phyloP scores from a whole-genome alignment of 2,797 vertebrate species.

The Helostoma temminkii region DNA sequence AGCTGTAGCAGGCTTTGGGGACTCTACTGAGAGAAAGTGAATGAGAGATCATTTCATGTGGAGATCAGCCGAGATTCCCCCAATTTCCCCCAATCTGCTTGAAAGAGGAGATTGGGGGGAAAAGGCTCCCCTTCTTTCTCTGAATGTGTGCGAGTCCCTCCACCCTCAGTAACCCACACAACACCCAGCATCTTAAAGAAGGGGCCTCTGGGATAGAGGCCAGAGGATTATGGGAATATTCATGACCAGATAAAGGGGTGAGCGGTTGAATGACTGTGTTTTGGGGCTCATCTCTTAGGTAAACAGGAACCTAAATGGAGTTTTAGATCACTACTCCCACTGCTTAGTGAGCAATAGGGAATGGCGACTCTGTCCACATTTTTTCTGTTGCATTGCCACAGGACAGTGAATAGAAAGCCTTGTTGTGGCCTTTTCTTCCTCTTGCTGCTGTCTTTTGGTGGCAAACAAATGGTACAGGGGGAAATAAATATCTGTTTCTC shows the following conservation, averaged over 20 bases:
- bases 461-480: conserved; percentile 83
- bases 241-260: conserved; percentile 92
- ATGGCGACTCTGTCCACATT: conserved; percentile 70
- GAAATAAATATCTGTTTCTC: conserved; percentile 82
- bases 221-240: conserved; percentile 97
- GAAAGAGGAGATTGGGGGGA: conserved; percentile 86
- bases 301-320: conserved; percentile 90
- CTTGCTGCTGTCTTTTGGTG: conserved; percentile 67
- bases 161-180: conserved; percentile 65
- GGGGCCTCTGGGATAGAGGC: conserved; percentile 86
- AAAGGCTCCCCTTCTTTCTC: conserved; percentile 64
- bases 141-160: conserved; percentile 85
- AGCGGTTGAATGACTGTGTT: conserved; percentile 90
- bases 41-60: conserved; percentile 91
- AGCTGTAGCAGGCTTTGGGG: conserved; percentile 78
- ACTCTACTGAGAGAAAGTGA: conserved; percentile 85
- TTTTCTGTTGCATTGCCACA: conserved; percentile 73
- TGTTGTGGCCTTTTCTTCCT: conserved; percentile 75
- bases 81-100: no score
- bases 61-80: conserved; percentile 89
- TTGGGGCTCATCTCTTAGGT: conserved; percentile 95
- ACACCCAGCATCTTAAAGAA: conserved; percentile 76
- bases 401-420: conserved; percentile 74
- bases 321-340: conserved; percentile 79
- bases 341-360: conserved; percentile 68